Evolutionary conservation across 2,113 vertebrate genomes (phyloP).

Genomic region (Climacteris rufus): DNA sequence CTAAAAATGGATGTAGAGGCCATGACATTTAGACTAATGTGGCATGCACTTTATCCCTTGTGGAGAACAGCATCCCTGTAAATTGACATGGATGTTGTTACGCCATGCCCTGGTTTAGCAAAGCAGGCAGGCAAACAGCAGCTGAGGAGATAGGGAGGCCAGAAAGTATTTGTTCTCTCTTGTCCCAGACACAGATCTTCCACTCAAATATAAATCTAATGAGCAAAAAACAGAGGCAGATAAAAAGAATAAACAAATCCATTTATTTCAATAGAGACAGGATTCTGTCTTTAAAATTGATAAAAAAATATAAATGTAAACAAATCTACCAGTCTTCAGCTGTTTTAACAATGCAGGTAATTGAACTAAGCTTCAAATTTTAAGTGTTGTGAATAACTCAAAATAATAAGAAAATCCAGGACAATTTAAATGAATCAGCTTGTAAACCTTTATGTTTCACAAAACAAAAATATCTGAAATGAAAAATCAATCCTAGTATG

Average conservation of each 20-base stretch:
- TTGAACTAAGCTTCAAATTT: background rate
- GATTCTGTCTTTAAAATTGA: background rate
- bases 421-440: background rate
- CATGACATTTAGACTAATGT: background rate
- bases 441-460: background rate
- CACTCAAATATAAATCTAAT: background rate
- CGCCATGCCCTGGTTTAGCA: fast-evolving
- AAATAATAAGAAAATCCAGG: background rate
- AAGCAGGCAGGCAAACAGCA: background rate
- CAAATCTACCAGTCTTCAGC: background rate
- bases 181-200: background rate
- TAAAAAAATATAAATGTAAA: background rate
- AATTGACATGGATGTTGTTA: background rate
- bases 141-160: background rate
- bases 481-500: background rate
- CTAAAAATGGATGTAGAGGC: background rate
- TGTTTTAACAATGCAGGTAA: background rate
- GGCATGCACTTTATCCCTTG: background rate
- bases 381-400: background rate
- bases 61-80: background rate
- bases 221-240: background rate
- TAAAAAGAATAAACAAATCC: background rate
- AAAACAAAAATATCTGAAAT: background rate
- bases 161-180: background rate
- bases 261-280: background rate